A percentile compares a stretch with the other conserved stretches of the same genome.
phyloP scores from a whole-genome alignment of 2,113 vertebrate genomes.

The Salvelinus fontinalis region DNA sequence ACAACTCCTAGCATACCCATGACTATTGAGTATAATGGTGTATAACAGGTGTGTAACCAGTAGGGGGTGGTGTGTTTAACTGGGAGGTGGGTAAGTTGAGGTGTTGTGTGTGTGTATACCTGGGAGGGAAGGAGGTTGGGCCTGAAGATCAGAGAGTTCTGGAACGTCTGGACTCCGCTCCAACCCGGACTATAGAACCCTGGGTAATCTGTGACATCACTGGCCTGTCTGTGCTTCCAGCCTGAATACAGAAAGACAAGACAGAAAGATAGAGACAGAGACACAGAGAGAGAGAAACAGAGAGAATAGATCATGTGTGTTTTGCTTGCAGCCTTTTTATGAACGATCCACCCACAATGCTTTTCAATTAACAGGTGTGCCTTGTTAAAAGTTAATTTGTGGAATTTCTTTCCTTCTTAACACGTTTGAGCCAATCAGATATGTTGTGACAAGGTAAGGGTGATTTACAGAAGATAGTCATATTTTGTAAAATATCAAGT shows the following conservation, averaged over 20 bases:
- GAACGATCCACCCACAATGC: too few relatives aligned
- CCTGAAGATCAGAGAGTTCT: slow-evolving; percentile 35
- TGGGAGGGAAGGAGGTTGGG: slow-evolving; percentile 47
- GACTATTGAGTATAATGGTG: too few relatives aligned
- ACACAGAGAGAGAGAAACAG: too few relatives aligned
- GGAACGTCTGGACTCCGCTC: slow-evolving; percentile 53
- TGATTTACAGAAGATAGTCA: too few relatives aligned
- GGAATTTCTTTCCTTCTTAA: too few relatives aligned
- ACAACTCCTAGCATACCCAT: too few relatives aligned
- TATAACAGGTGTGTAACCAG: neutral
- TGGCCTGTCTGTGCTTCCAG: slow-evolving; percentile 75
- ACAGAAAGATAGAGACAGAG: neutral
- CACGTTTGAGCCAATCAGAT: too few relatives aligned
- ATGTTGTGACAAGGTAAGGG: too few relatives aligned
- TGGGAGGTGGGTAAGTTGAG: neutral
- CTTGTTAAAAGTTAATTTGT: too few relatives aligned
- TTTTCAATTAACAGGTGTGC: too few relatives aligned
- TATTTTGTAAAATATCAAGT: too few relatives aligned
- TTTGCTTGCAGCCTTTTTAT: too few relatives aligned
- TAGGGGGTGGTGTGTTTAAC: slow-evolving; percentile 41
- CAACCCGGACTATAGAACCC: slow-evolving; percentile 52
- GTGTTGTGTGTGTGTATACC: slow-evolving; percentile 51
- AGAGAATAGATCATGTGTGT: neutral
- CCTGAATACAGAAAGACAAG: slow-evolving; percentile 39
- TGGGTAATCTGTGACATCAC: slow-evolving; percentile 62